Conservation (phyloP, 1,140 invertebrate species). For the Drosophila burlai region DNA sequence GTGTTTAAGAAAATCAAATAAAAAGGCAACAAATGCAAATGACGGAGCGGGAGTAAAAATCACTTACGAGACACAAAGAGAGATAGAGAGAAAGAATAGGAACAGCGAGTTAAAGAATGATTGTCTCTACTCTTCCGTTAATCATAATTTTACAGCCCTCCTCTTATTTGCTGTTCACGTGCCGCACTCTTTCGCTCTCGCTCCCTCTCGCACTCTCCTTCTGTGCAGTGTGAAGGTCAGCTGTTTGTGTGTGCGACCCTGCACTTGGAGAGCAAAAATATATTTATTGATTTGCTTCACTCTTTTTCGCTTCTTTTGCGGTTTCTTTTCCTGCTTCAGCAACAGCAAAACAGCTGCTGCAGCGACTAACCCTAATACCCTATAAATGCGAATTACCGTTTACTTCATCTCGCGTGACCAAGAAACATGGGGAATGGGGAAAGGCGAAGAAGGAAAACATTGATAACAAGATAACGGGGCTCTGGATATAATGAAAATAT, state of each 20-base stretch:
- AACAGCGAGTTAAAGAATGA: not conserved
- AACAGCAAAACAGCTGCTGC: conserved; percentile 35
- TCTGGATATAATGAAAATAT: not conserved
- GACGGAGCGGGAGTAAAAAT: conserved; percentile 7
- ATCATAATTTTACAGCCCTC: conserved; percentile 43
- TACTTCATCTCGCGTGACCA: conserved; percentile 23
- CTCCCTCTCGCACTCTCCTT: not conserved
- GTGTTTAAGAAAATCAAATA: conserved; percentile 5
- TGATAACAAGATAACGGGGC: conserved; percentile 7
- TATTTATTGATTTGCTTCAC: conserved; percentile 71
- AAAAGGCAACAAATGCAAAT: conserved; percentile 28
- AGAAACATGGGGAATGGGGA: not conserved
- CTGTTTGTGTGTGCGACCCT: conserved; percentile 58
- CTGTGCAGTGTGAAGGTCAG: conserved; percentile 57
- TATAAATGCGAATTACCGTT: not conserved
- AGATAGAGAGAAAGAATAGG: conserved; percentile 7
- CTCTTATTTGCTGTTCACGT: conserved; percentile 14
- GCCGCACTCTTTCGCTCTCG: conserved; percentile 9
- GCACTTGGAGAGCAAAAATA: conserved; percentile 68
- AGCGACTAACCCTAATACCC: conserved; percentile 14
- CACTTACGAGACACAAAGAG: not conserved
- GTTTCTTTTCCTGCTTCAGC: conserved; percentile 32
- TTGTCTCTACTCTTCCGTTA: conserved; percentile 18
- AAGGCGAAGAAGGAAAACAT: not conserved
- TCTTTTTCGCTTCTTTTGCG: conserved; percentile 14